Conservation (phyloP, 1,140 invertebrate species). For the Cylas formicarius region DNA sequence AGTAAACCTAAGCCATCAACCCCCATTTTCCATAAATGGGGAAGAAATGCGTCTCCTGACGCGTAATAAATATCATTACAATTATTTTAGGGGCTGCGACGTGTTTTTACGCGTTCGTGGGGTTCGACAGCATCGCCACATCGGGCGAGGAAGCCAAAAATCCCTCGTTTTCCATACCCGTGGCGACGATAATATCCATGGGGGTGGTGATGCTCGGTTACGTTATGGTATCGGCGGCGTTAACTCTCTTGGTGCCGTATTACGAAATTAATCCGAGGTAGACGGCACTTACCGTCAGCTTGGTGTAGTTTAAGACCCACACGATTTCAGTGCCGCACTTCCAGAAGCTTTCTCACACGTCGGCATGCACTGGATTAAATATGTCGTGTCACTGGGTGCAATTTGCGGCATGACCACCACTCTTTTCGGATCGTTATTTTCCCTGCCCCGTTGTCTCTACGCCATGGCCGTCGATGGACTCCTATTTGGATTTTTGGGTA, state of each 20-base stretch:
- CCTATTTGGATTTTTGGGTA: constrained; percentile 65
- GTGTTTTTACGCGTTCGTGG: constrained; percentile 85
- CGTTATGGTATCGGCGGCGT: constrained; percentile 68
- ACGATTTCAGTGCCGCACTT: constrained; percentile 61
- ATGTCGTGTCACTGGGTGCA: constrained; percentile 79
- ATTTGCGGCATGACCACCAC: constrained; percentile 86
- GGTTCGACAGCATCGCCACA: constrained; percentile 81
- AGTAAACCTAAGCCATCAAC: no score
- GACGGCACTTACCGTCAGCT: not conserved
- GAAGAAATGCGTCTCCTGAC: no score
- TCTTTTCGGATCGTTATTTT: constrained; percentile 75
- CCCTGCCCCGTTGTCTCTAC: constrained; percentile 72
- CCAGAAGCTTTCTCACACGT: constrained; percentile 73
- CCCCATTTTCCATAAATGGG: no score
- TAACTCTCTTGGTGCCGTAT: constrained; percentile 81
- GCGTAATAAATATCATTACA: no score
- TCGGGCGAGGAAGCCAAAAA: constrained; percentile 80
- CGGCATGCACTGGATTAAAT: constrained; percentile 76
- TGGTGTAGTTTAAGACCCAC: constrained; percentile 77
- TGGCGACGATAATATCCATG: constrained; percentile 75
- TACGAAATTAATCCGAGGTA: constrained; percentile 56
- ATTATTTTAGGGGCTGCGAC: constrained; percentile 72
- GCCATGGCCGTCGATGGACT: constrained; percentile 85
- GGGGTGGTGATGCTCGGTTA: constrained; percentile 70
- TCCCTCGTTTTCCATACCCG: constrained; percentile 69